Conservation (phyloP, 2,888 invertebrate species). For the Calliopum simillimum region DNA sequence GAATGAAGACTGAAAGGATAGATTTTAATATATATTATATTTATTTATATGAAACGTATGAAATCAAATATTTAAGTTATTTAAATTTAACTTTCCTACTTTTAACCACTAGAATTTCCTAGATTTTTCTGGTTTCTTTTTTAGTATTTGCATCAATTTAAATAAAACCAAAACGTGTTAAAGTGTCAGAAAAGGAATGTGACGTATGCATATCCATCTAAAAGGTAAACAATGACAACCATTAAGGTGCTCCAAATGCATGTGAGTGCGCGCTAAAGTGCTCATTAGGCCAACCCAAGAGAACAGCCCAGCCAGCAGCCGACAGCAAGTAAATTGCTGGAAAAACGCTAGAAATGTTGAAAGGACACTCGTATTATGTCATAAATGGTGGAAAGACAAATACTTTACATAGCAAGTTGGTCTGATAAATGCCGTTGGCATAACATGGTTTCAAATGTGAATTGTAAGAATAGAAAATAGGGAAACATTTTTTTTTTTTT, state of each 20-base stretch:
- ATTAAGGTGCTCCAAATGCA: constrained; percentile 22
- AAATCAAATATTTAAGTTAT: too few species aligned
- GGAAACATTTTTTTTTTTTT: constrained; percentile 8
- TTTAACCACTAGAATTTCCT: too few species aligned
- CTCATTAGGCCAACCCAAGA: constrained; percentile 46
- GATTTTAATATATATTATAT: too few species aligned
- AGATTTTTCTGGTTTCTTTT: too few species aligned
- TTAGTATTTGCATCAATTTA: neutral
- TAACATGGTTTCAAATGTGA: constrained; percentile 41
- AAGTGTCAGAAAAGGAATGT: constrained; percentile 47
- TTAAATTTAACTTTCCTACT: too few species aligned
- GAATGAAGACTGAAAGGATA: too few species aligned
- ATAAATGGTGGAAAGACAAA: neutral
- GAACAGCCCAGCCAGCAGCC: constrained; percentile 39
- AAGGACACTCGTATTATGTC: constrained; percentile 6
- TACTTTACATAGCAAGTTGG: neutral
- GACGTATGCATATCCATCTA: neutral
- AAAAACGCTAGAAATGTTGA: constrained; percentile 44
- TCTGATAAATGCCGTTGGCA: constrained; percentile 35
- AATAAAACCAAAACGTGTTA: constrained; percentile 52
- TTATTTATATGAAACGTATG: too few species aligned
- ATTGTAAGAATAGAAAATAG: neutral
- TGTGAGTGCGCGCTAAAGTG: constrained; percentile 44
- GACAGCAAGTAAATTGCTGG: constrained; percentile 51
- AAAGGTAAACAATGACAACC: constrained; percentile 24